A percentile compares a stretch with the other conserved stretches of the same genome.
Evolutionary conservation across 1,140 invertebrate genomes (phyloP).

Genomic region (Choristoneura fumiferana): DNA sequence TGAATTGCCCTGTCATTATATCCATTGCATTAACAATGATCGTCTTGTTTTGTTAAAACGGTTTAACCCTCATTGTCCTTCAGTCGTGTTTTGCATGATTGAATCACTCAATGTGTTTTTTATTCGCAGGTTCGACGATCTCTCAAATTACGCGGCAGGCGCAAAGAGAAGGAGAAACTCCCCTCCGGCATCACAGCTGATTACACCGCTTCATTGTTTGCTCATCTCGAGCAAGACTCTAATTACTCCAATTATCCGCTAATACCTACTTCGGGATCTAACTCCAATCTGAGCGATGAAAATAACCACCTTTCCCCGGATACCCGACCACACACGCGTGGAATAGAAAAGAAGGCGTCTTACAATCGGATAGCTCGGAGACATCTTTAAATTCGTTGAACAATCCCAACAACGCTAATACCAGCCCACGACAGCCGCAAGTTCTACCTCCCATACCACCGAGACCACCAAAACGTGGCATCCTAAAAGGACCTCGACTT

Average conservation of each 20-base stretch:
- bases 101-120: conserved; percentile 36
- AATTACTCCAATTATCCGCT: conserved; percentile 74
- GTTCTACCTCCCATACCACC: conserved; percentile 87
- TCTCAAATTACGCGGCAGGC: conserved; percentile 89
- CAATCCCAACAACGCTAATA: conserved; percentile 78
- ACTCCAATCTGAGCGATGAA: conserved; percentile 72
- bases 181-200: conserved; percentile 94
- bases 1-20: conserved; percentile 2
- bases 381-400: conserved; percentile 85
- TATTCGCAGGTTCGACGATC: conserved; percentile 86
- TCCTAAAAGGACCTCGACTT: conserved; percentile 85
- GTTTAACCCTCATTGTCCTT: conserved; percentile 39
- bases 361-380: conserved; percentile 86
- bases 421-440: conserved; percentile 70
- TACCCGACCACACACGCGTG: conserved; percentile 62
- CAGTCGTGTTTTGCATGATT: conserved; percentile 37
- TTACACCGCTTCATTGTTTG: conserved; percentile 92
- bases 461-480: conserved; percentile 88
- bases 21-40: conserved; percentile 21
- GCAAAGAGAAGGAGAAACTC: conserved; percentile 93
- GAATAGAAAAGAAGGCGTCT: conserved; percentile 79
- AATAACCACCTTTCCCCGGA: conserved; percentile 72
- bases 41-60: conserved; percentile 30
- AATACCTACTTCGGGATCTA: conserved; percentile 68
- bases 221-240: conserved; percentile 83